A percentile compares a stretch with the other conserved stretches of the same genome.
These are phyloP conservation scores for Spinibarbus caldwelli DNA, from an alignment of 2,797 vertebrate species.

Conservation along the genomic window DNA sequence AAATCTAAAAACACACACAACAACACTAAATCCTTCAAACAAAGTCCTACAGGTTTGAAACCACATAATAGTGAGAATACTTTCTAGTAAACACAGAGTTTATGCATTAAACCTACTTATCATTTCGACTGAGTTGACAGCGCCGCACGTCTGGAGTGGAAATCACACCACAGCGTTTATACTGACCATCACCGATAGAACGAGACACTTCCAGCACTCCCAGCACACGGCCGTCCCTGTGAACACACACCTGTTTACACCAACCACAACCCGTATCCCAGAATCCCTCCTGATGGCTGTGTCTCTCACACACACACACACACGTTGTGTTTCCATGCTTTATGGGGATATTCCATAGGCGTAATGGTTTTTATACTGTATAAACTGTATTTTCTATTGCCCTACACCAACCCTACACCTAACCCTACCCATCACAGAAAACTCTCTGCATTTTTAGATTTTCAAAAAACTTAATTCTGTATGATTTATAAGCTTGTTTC, in stretches of 20 bases:
- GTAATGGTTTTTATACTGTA: no score
- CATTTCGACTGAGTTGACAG: conserved; percentile 86
- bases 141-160: conserved; percentile 91
- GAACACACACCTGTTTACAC: background rate
- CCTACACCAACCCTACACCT: no score
- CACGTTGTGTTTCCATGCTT: no score
- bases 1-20: conserved; percentile 79
- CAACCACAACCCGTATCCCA: background rate
- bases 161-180: conserved; percentile 94
- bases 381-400: no score
- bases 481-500: no score
- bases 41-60: background rate
- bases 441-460: no score
- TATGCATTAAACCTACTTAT: conserved; percentile 79
- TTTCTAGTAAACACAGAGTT: background rate
- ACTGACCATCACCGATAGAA: conserved; percentile 96
- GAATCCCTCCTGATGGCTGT: background rate
- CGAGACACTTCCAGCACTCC: conserved; percentile 95
- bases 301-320: conserved; percentile 7
- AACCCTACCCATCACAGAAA: no score
- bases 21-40: background rate
- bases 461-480: no score
- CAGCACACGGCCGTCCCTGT: conserved; percentile 90
- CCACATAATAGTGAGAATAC: background rate
- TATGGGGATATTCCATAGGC: no score